phyloP scores from a whole-genome alignment of 1,140 invertebrate species.

The Papilio glaucus region DNA sequence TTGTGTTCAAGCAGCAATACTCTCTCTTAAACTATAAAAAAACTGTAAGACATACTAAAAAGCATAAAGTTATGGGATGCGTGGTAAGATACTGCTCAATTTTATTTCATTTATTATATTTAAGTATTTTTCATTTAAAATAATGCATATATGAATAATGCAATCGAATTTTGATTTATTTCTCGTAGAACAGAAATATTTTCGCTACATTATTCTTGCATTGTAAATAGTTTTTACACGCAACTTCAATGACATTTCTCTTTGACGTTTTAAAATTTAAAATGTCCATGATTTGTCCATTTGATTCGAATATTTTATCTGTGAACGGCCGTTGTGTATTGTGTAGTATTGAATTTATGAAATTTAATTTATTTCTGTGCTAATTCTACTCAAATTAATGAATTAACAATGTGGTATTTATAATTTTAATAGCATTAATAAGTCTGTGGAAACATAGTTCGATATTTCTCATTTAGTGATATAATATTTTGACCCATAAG shows the following conservation, averaged over 20 bases:
- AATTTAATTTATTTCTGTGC: constrained; percentile 30
- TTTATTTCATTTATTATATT: too few species aligned
- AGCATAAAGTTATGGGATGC: too few species aligned
- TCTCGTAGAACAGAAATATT: too few species aligned
- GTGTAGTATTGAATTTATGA: constrained; percentile 22
- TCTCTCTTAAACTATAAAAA: too few species aligned
- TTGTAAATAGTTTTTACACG: not conserved
- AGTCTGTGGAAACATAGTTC: not conserved
- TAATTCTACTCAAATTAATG: constrained; percentile 15
- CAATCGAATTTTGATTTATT: too few species aligned
- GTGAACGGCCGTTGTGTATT: constrained; percentile 5
- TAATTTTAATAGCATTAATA: not conserved
- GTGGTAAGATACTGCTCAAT: too few species aligned
- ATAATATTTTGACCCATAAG: constrained; percentile 44
- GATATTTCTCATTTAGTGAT: constrained; percentile 39
- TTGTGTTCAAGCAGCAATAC: too few species aligned
- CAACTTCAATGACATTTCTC: not conserved
- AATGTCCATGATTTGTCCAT: too few species aligned
- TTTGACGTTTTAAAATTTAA: constrained; percentile 21
- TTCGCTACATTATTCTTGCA: too few species aligned
- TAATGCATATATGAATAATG: too few species aligned
- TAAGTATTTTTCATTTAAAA: too few species aligned
- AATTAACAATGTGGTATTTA: not conserved
- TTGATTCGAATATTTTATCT: not conserved
- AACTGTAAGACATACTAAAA: too few species aligned